These are phyloP conservation scores for Gordius sp. DNA, from an alignment of 2,888 invertebrate genomes.

Conservation along the genomic window DNA sequence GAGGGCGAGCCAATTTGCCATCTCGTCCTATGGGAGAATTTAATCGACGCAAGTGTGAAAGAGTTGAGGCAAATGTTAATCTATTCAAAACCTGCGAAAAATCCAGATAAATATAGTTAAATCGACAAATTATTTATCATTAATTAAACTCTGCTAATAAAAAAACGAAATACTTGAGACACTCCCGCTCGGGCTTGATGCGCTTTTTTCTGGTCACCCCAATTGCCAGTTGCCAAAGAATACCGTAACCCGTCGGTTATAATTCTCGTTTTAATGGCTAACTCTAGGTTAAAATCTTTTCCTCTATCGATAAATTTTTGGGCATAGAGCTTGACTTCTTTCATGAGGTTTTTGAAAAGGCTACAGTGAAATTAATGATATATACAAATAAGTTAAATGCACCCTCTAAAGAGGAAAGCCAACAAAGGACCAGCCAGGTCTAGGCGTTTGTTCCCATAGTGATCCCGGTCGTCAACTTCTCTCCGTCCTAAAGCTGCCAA, in stretches of 20 bases:
- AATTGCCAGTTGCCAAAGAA: conserved; percentile 93
- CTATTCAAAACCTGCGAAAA: conserved; percentile 58
- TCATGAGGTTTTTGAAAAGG: conserved; percentile 72
- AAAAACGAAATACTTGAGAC: conserved; percentile 40
- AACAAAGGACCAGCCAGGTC: conserved; percentile 87
- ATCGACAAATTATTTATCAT: not conserved
- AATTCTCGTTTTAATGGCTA: conserved; percentile 80
- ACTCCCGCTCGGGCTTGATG: conserved; percentile 91
- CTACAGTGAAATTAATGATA: conserved; percentile 27
- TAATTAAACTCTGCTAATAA: not conserved
- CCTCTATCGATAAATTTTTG: conserved; percentile 95
- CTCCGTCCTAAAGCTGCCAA: conserved; percentile 75
- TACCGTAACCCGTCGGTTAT: conserved; percentile 92
- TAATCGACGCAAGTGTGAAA: conserved; percentile 83
- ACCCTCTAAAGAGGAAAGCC: conserved; percentile 80
- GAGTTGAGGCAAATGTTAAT: conserved; percentile 84
- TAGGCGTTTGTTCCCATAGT: conserved; percentile 90
- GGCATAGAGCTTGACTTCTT: conserved; percentile 88
- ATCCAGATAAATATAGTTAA: not conserved
- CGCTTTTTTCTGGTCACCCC: conserved; percentile 99
- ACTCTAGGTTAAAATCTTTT: conserved; percentile 86
- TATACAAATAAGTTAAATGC: conserved; percentile 20
- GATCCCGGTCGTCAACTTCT: conserved; percentile 96
- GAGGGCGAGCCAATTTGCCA: conserved; percentile 89
- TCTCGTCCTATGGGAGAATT: conserved; percentile 97